Evolutionary conservation across 1,140 invertebrate species (phyloP).

Genomic region (Scaptomyza montana): DNA sequence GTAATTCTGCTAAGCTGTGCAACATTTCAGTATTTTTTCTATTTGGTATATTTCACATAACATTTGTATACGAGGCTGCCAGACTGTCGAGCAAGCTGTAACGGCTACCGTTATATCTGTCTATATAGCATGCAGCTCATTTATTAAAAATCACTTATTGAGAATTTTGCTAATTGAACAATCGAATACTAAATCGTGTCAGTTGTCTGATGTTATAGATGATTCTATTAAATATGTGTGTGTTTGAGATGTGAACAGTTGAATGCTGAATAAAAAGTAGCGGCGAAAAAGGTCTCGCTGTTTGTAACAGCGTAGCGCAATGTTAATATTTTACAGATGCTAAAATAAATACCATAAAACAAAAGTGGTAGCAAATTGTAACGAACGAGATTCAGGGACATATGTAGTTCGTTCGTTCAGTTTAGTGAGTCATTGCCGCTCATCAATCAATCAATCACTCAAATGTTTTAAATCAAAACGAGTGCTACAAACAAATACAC

Average conservation of each 20-base stretch:
- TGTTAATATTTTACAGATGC: slow-evolving; percentile 8
- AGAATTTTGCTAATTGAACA: neutral
- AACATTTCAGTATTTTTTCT: neutral
- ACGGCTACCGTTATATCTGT: neutral
- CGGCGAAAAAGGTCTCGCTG: neutral
- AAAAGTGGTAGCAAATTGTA: slow-evolving; percentile 16
- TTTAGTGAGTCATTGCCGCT: slow-evolving; percentile 32
- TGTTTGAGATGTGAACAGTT: too few relatives aligned
- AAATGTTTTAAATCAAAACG: neutral
- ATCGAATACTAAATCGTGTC: neutral
- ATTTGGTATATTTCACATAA: neutral
- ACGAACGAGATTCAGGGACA: slow-evolving; percentile 17
- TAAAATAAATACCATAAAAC: slow-evolving; percentile 31
- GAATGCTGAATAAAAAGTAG: neutral
- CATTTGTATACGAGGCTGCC: neutral
- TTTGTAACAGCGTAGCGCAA: slow-evolving; percentile 7
- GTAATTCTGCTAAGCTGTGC: neutral
- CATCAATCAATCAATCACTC: slow-evolving; percentile 17
- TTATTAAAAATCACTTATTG: too few relatives aligned
- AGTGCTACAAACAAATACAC: neutral
- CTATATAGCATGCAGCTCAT: too few relatives aligned
- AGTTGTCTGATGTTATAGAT: neutral
- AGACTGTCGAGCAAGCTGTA: neutral
- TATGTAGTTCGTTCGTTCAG: slow-evolving; percentile 15
- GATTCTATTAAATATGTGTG: neutral